Percentiles rank a stretch among this genome's conserved stretches.
Evolutionary conservation across 1,140 invertebrate genomes (phyloP).

Genomic region (Druon quercuslanigerum): DNA sequence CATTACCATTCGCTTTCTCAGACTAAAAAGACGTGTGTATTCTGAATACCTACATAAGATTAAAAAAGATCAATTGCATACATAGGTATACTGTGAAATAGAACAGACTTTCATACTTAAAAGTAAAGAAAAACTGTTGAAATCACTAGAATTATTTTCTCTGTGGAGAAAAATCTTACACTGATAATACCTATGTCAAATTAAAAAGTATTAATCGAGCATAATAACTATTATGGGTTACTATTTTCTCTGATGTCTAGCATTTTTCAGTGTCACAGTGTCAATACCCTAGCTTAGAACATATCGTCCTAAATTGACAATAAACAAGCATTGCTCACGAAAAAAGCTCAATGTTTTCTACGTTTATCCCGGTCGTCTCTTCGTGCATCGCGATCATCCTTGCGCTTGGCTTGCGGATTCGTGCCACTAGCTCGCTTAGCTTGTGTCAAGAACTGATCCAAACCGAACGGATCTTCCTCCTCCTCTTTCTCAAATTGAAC

Average conservation of each 20-base stretch:
- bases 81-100: too few species aligned
- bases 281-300: background rate
- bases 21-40: too few species aligned
- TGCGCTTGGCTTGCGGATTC: slow-evolving; percentile 63
- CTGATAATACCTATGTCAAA: too few species aligned
- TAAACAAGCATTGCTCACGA: background rate
- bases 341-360: slow-evolving; percentile 63
- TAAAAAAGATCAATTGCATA: too few species aligned
- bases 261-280: background rate
- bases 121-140: too few species aligned
- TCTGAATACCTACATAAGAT: too few species aligned
- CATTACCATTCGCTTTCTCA: too few species aligned
- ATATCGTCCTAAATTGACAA: background rate
- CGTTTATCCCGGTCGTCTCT: slow-evolving; percentile 72
- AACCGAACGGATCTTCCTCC: slow-evolving; percentile 97
- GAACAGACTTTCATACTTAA: too few species aligned
- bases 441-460: slow-evolving; percentile 98
- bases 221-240: too few species aligned
- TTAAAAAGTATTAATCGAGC: too few species aligned
- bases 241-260: background rate
- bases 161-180: too few species aligned
- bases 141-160: too few species aligned
- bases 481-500: slow-evolving; percentile 96
- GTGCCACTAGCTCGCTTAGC: slow-evolving; percentile 89
- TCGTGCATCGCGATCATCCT: slow-evolving; percentile 69